Evolutionary conservation across 2,113 vertebrate species (phyloP), one percentile per base, ranked within the genome.

Genomic region (Sarotherodon lohbergeri): DNA sequence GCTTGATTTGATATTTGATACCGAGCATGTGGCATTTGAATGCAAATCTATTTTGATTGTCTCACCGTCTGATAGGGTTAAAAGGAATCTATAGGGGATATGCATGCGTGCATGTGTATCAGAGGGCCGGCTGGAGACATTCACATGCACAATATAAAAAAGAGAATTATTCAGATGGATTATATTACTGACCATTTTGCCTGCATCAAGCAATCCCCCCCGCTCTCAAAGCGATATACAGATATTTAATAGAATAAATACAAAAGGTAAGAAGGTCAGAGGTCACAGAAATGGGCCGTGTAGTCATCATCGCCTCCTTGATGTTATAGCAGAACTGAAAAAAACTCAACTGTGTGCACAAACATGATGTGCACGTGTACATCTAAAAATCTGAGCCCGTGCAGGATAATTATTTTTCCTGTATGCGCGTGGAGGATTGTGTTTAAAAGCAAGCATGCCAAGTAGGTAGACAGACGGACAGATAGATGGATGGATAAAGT

Each of bases 201-300:
- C 97, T 95, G 97, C 97, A 98, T 98, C 95, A 88, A 86, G 54
- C 32, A 24, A 96, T 82, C 97, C 97, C 82, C 96, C 96, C 96
- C 96, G 96, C 97, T 96, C 97, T 96, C 96, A 97, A 96, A 97
- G 97, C 97, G 97, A 98, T 98, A 97, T 97, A 97, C 96, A 96
- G 56, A 82, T 96, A 97, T 98, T 96, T 95, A 93, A 83, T 96
- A 96, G 96, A 96, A 97, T 96, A 97, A 97, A 97, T 96, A 96
- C 97, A 97, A 96, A 97, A 97, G 96, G 95, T 97, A 97, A 98
- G 96, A 34, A 96, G 97, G 97, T 97, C 97, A 97, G 95, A 84
- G 95, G 86, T 94, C 96, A 96, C 92, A 95, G 96, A 94, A 96
- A 90, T 78, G 80, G 85, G 93, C 96, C 80, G 4, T 87, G 59